Conservation (phyloP, 1,140 invertebrate genomes). For the Nasonia vitripennis region DNA sequence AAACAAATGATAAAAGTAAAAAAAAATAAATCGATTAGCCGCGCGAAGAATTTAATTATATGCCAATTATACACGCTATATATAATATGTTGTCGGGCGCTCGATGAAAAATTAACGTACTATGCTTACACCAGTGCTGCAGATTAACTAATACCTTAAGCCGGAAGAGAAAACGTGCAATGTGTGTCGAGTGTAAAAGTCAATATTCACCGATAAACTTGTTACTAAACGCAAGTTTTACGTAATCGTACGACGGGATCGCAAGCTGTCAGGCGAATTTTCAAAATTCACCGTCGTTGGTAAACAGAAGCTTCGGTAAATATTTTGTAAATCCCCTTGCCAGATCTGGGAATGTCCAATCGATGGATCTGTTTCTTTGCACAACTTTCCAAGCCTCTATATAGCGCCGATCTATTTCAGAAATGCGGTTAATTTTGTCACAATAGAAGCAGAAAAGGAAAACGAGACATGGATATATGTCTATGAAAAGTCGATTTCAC, state of each 20-base stretch:
- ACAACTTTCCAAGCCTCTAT: not conserved
- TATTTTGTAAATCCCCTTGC: too few relatives aligned
- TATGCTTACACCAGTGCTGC: too few relatives aligned
- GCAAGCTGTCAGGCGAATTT: not conserved
- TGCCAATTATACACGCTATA: too few relatives aligned
- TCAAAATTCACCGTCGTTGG: too few relatives aligned
- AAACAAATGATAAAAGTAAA: too few relatives aligned
- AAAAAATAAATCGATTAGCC: too few relatives aligned
- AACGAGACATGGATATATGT: not conserved
- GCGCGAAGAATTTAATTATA: too few relatives aligned
- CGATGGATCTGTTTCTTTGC: not conserved
- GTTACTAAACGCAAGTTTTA: not conserved
- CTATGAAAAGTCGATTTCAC: not conserved
- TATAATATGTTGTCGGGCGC: too few relatives aligned
- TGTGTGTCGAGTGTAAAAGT: not conserved
- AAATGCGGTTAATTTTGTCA: conserved; percentile 43
- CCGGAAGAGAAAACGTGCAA: not conserved
- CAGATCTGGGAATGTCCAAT: too few relatives aligned
- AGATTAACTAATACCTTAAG: not conserved
- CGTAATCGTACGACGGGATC: too few relatives aligned
- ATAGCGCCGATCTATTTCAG: not conserved
- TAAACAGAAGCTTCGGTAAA: too few relatives aligned
- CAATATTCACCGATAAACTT: not conserved
- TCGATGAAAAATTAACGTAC: too few relatives aligned
- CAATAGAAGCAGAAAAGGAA: conserved; percentile 18